These are phyloP conservation scores for Megaceryle torquata DNA, from an alignment of 2,113 vertebrate species.

Conservation along the genomic window DNA sequence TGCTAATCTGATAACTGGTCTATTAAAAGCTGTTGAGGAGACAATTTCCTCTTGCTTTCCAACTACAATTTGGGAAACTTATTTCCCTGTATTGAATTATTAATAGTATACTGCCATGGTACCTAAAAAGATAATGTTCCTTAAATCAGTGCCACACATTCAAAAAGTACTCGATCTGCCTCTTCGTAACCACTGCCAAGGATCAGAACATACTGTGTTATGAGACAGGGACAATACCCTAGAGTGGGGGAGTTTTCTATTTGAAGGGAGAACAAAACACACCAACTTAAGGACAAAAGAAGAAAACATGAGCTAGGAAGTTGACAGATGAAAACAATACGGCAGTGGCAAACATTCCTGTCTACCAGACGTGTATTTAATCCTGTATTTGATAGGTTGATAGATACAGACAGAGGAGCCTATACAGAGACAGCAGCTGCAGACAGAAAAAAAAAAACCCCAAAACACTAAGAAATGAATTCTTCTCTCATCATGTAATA, in stretches of 20 bases:
- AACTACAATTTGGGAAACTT: not conserved
- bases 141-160: not conserved
- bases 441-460: not conserved
- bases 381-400: not conserved
- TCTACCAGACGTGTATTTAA: not conserved
- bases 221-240: not conserved
- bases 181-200: not conserved
- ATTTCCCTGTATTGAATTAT: conserved; percentile 7
- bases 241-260: not conserved
- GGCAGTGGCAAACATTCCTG: not conserved
- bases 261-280: not conserved
- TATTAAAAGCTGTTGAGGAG: conserved; percentile 67
- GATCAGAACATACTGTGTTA: not conserved
- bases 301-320: not conserved
- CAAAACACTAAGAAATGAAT: not conserved
- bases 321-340: not conserved
- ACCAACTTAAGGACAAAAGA: not conserved
- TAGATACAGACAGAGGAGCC: not conserved
- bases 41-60: conserved; percentile 29
- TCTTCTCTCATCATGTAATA: not conserved
- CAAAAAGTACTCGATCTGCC: not conserved
- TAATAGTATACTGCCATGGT: not conserved
- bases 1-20: conserved; percentile 66
- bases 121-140: not conserved
- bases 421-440: not conserved